These are phyloP conservation scores for Anthopleura xanthogrammica DNA, from an alignment of 92 coral and sea anemone species.

Conservation along the genomic window DNA sequence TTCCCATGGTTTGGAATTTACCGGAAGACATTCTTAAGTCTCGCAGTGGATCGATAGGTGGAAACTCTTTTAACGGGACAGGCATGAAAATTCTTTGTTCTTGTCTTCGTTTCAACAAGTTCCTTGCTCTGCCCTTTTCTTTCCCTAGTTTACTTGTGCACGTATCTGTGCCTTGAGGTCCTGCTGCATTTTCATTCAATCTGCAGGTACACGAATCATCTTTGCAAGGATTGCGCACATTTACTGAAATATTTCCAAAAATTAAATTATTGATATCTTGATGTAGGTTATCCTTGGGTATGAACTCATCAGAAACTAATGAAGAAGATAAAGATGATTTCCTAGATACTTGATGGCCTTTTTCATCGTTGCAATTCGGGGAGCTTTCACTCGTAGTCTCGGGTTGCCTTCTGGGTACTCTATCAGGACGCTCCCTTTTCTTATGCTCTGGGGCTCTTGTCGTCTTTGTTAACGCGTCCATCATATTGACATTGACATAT, in stretches of 20 bases:
- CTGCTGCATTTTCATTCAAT: neutral
- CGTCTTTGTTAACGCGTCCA: neutral
- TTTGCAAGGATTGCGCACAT: neutral
- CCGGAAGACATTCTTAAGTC: constrained; percentile 2
- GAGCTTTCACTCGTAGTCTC: neutral
- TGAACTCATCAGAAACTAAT: neutral
- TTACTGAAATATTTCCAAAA: neutral
- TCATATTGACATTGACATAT: constrained; percentile 41
- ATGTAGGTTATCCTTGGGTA: neutral
- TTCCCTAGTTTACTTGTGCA: neutral
- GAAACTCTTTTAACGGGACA: constrained; percentile 66
- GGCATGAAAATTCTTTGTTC: neutral
- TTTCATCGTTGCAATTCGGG: neutral
- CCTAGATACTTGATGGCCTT: neutral
- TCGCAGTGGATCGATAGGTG: constrained; percentile 64
- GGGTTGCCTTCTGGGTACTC: neutral
- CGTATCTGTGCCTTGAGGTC: neutral
- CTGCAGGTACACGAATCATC: neutral
- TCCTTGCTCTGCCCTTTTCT: neutral
- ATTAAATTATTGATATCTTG: neutral
- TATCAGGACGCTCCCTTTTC: neutral
- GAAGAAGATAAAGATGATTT: constrained; percentile 1
- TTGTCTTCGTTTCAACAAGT: neutral
- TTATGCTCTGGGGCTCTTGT: neutral
- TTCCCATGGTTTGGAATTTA: neutral